Evolutionary conservation across 2,888 invertebrate genomes (phyloP).

Genomic region (Meteorus cinctellus): DNA sequence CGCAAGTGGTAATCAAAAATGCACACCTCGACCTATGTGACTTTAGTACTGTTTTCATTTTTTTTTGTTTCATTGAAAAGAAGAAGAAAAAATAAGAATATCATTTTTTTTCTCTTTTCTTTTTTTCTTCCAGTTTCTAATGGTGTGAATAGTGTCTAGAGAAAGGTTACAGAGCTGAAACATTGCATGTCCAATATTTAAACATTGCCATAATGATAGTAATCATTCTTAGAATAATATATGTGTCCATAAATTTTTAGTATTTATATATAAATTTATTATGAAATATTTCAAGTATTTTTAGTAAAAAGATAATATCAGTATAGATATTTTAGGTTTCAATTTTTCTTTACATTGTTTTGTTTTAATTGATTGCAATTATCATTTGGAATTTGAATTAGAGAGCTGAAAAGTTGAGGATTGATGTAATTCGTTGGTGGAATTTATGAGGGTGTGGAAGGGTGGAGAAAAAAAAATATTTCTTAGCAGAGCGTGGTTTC

Average conservation of each 20-base stretch:
- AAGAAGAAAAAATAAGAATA: constrained; percentile 4
- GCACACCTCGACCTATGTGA: constrained; percentile 4
- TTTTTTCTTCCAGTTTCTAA: background rate
- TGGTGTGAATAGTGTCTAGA: background rate
- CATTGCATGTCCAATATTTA: constrained; percentile 4
- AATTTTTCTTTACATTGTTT: background rate
- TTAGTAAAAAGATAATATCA: background rate
- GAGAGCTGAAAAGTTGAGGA: too few relatives aligned
- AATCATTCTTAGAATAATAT: constrained; percentile 1
- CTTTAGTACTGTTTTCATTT: background rate
- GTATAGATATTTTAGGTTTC: too few relatives aligned
- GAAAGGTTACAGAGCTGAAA: background rate
- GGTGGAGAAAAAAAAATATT: constrained; percentile 42
- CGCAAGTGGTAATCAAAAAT: constrained; percentile 36
- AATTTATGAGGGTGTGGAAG: background rate
- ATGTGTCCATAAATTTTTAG: background rate
- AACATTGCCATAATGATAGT: background rate
- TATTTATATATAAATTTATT: background rate
- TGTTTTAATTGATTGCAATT: background rate
- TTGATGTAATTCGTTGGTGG: background rate
- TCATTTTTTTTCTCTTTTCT: background rate
- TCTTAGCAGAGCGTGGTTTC: constrained; percentile 68
- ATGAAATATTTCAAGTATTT: background rate
- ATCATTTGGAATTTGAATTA: background rate
- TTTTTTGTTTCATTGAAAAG: background rate